phyloP scores from a whole-genome alignment of 2,888 invertebrate genomes.

The Ectemnius lituratus region DNA sequence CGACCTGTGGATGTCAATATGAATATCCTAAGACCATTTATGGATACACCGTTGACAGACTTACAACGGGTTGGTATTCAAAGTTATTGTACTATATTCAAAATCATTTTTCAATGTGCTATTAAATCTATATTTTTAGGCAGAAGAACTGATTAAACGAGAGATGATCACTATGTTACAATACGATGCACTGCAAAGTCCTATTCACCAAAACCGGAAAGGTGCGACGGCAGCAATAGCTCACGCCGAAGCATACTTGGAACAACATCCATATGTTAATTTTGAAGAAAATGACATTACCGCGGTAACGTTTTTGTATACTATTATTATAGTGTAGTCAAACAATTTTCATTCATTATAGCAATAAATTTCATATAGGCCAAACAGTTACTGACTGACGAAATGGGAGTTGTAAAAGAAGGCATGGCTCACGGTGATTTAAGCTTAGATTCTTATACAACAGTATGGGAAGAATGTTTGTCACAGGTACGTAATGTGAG shows the following conservation, averaged over 20 bases:
- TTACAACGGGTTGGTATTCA: slow-evolving; percentile 83
- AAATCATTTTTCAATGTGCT: background rate
- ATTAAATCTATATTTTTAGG: slow-evolving; percentile 77
- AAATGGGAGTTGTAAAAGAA: slow-evolving; percentile 93
- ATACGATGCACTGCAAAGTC: slow-evolving; percentile 91
- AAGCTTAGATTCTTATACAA: slow-evolving; percentile 92
- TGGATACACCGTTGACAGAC: slow-evolving; percentile 88
- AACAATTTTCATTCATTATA: background rate
- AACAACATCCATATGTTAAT: slow-evolving; percentile 91
- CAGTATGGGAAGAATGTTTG: slow-evolving; percentile 98
- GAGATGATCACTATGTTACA: slow-evolving; percentile 98
- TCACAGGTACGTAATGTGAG: slow-evolving; percentile 83
- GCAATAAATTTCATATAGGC: slow-evolving; percentile 78
- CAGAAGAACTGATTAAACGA: slow-evolving; percentile 96
- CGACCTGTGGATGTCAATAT: slow-evolving; percentile 89
- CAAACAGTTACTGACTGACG: slow-evolving; percentile 83
- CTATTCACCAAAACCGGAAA: slow-evolving; percentile 81
- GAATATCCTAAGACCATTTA: slow-evolving; percentile 87
- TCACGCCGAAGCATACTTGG: slow-evolving; percentile 89
- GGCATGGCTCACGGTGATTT: slow-evolving; percentile 98
- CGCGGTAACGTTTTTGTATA: slow-evolving; percentile 67
- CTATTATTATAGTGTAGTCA: background rate
- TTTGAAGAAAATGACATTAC: slow-evolving; percentile 84
- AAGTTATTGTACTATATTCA: background rate
- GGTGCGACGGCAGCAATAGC: slow-evolving; percentile 79